Evolutionary conservation across 2,797 vertebrate species (phyloP), one percentile per base, ranked within the genome.

Genomic region (Enteromius anoplus): DNA sequence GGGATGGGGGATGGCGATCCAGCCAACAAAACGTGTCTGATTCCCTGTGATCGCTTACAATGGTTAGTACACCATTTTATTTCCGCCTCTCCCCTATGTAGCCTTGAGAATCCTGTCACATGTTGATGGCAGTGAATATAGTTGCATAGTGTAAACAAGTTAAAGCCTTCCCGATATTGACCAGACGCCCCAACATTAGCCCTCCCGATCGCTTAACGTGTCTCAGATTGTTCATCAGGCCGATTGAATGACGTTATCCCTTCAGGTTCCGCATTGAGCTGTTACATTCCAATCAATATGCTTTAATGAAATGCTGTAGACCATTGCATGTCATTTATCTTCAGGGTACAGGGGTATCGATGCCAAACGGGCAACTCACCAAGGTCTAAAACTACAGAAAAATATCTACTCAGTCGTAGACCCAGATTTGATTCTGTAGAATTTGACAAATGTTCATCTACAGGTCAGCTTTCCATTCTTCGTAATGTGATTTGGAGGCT

Each of bases 241-340:
- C 21, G 2, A 58, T 4, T 9, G 37, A 14, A 34, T 85, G 77
- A 83, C 65, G 66, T 81, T 81, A 83, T 78, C 53, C 53, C 64
- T 82, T 75, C 45, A 80, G 70, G 47, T 76, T 11, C 64, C 1
- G 21, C 64, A 73, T 68, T 75, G 75, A 82, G 23, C 34, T 70
- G 58, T 75, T 80, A 15, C 53, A 64, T 76, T 65, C 19, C 9
- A 76, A 84, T 89, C 86, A 85, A 85, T 86, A 78, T 14, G 17
- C 23, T 68, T 86, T 84, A 80, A 80, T 85, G 66, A 86, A 89
- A 80, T 51, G 51, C 42, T 66, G 51, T 80, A 21, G 34, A 60
- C 70, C 65, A 32, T 19, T 72, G 60, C 78, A 64, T 77, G 83
- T 55, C 78, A 29, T 85, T 83, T 83, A 37, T 84, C 80, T 75